Conservation (phyloP, 2,113 vertebrate species). For the Oryzias celebensis region DNA sequence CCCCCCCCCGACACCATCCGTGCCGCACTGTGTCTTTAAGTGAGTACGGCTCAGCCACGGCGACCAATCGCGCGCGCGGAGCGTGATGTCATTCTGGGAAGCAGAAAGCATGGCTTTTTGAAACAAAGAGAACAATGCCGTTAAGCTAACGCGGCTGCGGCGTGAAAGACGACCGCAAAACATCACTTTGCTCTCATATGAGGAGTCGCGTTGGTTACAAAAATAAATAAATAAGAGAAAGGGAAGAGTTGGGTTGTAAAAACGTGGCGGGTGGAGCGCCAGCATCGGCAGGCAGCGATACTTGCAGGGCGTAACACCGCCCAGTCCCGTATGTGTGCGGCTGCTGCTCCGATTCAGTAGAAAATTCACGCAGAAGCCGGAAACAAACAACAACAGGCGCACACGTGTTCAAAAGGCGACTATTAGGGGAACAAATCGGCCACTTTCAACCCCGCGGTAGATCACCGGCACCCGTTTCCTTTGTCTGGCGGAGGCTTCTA, state of each 20-base stretch:
- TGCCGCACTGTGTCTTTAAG: conserved; percentile 77
- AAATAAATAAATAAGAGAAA: not conserved
- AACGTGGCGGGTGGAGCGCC: not conserved
- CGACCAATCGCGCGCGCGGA: conserved; percentile 84
- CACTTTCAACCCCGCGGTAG: not conserved
- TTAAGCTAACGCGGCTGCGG: conserved; percentile 45
- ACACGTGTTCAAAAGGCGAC: fast-evolving
- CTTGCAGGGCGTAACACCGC: conserved; percentile 76
- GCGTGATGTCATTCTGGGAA: conserved; percentile 91
- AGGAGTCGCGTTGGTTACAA: not conserved
- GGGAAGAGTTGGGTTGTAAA: not conserved
- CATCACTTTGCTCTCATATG: not conserved
- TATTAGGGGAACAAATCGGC: fast-evolving
- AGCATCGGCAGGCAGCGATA: conserved; percentile 49
- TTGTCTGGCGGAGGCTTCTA: conserved; percentile 75
- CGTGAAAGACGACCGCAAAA: not conserved
- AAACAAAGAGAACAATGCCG: conserved; percentile 98
- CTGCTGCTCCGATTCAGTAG: conserved; percentile 44
- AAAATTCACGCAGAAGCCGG: conserved; percentile 18
- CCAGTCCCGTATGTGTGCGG: conserved; percentile 70
- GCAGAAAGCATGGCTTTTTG: conserved; percentile 88
- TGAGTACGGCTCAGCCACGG: conserved; percentile 50
- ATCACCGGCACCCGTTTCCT: conserved; percentile 48
- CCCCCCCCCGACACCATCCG: not conserved
- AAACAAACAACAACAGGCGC: not conserved